A percentile compares a stretch with the other conserved stretches of the same genome.
Evolutionary conservation across 2,888 invertebrate genomes (phyloP).

Genomic region (Saturnia japonica): DNA sequence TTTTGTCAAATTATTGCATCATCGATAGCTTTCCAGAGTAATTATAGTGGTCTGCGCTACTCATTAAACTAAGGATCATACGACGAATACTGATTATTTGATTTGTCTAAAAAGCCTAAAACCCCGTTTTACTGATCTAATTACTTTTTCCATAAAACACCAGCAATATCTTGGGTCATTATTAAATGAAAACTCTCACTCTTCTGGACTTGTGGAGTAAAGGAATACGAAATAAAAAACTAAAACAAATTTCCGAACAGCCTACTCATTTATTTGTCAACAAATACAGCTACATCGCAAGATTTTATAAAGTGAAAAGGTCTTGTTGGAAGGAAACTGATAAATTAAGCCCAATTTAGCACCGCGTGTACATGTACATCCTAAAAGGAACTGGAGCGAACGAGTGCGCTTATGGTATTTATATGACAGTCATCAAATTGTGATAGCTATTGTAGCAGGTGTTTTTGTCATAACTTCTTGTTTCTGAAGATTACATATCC

Average conservation of each 20-base stretch:
- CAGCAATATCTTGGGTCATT: not conserved
- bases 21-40: no score
- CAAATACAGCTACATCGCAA: not conserved
- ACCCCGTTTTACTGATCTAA: no score
- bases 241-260: not conserved
- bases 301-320: not conserved
- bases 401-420: conserved; percentile 8
- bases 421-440: conserved; percentile 12
- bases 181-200: not conserved
- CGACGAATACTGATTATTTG: not conserved
- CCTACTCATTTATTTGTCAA: not conserved
- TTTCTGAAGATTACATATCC: not conserved
- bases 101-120: no score
- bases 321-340: conserved; percentile 1
- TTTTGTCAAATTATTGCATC: not conserved
- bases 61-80: not conserved
- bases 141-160: no score
- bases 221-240: not conserved
- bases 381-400: not conserved
- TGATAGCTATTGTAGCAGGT: conserved; percentile 11
- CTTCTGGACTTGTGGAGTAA: not conserved
- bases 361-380: not conserved
- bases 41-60: no score
- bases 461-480: conserved; percentile 5
- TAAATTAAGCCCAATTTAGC: conserved; percentile 10